phyloP scores from a whole-genome alignment of 23 tunicate species.

The Ciona savignyi region DNA sequence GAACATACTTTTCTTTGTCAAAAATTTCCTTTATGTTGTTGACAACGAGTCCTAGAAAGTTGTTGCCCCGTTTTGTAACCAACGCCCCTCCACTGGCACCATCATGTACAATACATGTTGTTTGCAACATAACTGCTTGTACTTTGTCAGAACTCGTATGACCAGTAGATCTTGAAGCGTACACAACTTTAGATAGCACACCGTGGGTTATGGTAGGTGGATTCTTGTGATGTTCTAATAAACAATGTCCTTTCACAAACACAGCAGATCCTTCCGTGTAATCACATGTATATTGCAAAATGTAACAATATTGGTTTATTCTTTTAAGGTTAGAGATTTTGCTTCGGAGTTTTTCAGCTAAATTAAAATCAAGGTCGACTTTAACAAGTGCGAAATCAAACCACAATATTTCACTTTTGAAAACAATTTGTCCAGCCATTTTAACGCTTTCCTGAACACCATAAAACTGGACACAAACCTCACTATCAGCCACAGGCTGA shows the following conservation, averaged over 20 bases:
- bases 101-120: constrained; percentile 48
- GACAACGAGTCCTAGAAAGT: constrained; percentile 37
- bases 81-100: constrained; percentile 74
- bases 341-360: not conserved
- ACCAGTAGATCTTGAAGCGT: not conserved
- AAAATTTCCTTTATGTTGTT: constrained; percentile 33
- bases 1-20: constrained; percentile 10
- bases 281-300: constrained; percentile 4
- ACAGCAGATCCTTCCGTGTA: constrained; percentile 7
- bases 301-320: not conserved
- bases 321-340: not conserved
- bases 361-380: not conserved
- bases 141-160: too few species aligned
- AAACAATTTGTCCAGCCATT: constrained; percentile 7
- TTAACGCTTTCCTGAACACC: not conserved
- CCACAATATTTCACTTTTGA: constrained; percentile 9
- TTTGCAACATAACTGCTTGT: constrained; percentile 31
- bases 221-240: constrained; percentile 20
- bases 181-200: constrained; percentile 25
- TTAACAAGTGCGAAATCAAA: constrained; percentile 50
- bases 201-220: constrained; percentile 41
- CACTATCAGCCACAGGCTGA: constrained; percentile 4
- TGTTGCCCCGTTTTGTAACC: not conserved
- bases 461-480: constrained; percentile 2
- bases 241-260: constrained; percentile 38